phyloP scores from a whole-genome alignment of 2,797 vertebrate genomes.

The Pangasius macronema region DNA sequence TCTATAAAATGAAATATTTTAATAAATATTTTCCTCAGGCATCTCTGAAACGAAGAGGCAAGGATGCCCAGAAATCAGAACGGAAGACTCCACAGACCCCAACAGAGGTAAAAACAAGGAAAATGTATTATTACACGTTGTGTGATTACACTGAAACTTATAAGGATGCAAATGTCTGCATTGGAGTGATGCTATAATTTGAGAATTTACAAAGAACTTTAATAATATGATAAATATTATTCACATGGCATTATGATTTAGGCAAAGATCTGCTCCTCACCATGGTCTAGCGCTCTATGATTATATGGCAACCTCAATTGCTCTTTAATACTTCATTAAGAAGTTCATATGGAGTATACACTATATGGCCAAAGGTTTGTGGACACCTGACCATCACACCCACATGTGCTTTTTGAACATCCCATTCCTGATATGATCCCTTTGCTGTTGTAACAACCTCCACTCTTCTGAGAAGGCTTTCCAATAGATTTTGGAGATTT shows the following conservation, averaged over 20 bases:
- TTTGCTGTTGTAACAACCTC: not conserved
- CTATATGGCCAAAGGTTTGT: not conserved
- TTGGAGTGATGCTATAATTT: not conserved
- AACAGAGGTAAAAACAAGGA: constrained; percentile 79
- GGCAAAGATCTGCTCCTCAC: not conserved
- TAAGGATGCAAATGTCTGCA: not conserved
- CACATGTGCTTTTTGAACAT: not conserved
- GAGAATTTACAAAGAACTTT: not conserved
- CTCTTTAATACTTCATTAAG: not conserved
- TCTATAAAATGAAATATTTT: not conserved
- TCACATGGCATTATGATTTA: not conserved
- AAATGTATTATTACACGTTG: not conserved
- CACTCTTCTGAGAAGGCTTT: not conserved
- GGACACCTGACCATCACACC: not conserved
- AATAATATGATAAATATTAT: not conserved
- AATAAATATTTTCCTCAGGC: constrained; percentile 74
- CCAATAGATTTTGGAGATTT: not conserved
- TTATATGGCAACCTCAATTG: not conserved
- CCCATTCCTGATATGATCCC: not conserved
- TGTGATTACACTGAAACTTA: not conserved
- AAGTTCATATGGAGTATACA: not conserved
- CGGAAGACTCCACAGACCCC: constrained; percentile 87
- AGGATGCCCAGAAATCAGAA: constrained; percentile 89
- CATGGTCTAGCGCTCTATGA: not conserved
- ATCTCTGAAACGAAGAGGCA: constrained; percentile 93